Conservation (phyloP, 2,888 invertebrate species). For the Daptonema setosum region DNA sequence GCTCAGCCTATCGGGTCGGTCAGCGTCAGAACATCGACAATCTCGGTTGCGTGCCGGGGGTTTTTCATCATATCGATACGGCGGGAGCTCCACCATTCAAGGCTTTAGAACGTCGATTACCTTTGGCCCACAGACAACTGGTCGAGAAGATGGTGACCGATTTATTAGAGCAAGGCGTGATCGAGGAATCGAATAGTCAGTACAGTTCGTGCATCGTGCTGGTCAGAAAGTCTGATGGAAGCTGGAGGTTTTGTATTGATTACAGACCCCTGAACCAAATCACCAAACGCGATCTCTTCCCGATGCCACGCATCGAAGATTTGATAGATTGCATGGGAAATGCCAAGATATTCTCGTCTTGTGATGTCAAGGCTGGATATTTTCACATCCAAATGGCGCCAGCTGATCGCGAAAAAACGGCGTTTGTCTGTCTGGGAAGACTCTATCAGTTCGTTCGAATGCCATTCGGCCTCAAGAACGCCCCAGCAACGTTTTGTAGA, state of each 20-base stretch:
- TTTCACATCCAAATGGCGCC: constrained; percentile 14
- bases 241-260: constrained; percentile 12
- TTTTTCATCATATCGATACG: neutral
- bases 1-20: neutral
- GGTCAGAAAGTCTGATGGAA: constrained; percentile 10
- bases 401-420: constrained; percentile 12
- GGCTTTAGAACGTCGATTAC: neutral
- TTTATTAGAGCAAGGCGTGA: constrained; percentile 5
- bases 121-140: neutral
- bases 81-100: neutral
- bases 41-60: too few relatives aligned
- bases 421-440: constrained; percentile 9
- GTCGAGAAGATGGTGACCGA: constrained; percentile 4
- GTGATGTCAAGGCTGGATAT: constrained; percentile 14
- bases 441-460: constrained; percentile 16
- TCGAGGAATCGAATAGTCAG: constrained; percentile 4
- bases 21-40: neutral
- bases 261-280: constrained; percentile 12
- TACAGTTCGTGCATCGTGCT: constrained; percentile 8
- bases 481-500: constrained; percentile 16
- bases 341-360: constrained; percentile 9
- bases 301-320: constrained; percentile 12
- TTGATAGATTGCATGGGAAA: constrained; percentile 9
- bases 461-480: constrained; percentile 16
- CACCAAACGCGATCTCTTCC: constrained; percentile 10